Evolutionary conservation across 1,140 invertebrate species (phyloP).

Genomic region (Aradophagus sp.): DNA sequence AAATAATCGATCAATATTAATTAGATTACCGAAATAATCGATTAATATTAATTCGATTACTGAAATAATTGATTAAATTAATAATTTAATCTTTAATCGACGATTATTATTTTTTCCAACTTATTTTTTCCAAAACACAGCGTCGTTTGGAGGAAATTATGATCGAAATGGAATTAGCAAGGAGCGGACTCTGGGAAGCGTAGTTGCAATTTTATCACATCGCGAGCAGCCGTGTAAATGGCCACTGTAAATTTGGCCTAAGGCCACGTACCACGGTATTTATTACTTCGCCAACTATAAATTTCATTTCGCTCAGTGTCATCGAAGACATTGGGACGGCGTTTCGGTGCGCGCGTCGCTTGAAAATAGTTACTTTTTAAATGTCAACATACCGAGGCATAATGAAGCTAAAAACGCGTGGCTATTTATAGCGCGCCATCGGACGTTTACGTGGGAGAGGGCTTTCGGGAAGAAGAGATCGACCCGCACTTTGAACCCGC

Average conservation of each 20-base stretch:
- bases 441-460: constrained; percentile 33
- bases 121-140: no score
- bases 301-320: constrained; percentile 14
- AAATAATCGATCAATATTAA: no score
- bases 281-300: constrained; percentile 33
- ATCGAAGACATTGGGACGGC: constrained; percentile 17
- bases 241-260: constrained; percentile 25
- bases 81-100: no score
- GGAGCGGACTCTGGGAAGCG: no score
- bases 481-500: not conserved
- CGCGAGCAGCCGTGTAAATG: no score
- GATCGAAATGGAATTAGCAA: no score
- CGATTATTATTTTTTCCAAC: no score
- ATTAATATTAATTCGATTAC: no score
- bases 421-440: constrained; percentile 15
- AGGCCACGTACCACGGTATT: constrained; percentile 26
- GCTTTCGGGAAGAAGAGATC: constrained; percentile 14
- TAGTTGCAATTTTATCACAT: no score
- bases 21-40: no score
- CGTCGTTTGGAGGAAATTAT: no score
- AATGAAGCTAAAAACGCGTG: constrained; percentile 12
- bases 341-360: not conserved
- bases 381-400: constrained; percentile 16
- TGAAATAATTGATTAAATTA: no score
- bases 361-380: constrained; percentile 25